Conservation (phyloP, 2,888 invertebrate species). For the Crocallis elinguaria region DNA sequence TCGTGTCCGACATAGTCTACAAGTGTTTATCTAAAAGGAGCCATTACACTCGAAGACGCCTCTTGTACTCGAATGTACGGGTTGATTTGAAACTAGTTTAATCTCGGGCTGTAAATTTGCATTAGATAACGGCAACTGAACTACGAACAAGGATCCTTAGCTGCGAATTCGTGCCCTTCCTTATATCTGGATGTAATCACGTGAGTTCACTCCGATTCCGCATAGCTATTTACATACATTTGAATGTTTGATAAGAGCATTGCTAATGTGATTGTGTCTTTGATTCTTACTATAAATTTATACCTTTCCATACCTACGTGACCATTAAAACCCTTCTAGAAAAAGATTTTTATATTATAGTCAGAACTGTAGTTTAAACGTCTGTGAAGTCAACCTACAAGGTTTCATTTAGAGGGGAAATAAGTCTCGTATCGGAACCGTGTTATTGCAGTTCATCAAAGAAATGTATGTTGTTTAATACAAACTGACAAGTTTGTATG, state of each 20-base stretch:
- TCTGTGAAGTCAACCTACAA: too few species aligned
- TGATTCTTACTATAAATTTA: constrained; percentile 13
- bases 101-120: constrained; percentile 74
- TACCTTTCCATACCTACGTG: too few species aligned
- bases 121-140: constrained; percentile 70
- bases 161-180: constrained; percentile 68
- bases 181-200: constrained; percentile 59
- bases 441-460: too few species aligned
- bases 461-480: too few species aligned
- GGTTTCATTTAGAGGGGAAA: too few species aligned
- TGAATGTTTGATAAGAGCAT: constrained; percentile 20
- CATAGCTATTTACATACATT: constrained; percentile 34
- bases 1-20: constrained; percentile 18
- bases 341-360: too few species aligned
- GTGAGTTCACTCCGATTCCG: constrained; percentile 53
- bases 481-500: too few species aligned
- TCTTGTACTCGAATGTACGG: constrained; percentile 53
- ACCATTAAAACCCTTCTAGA: too few species aligned
- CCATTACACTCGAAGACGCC: constrained; percentile 65
- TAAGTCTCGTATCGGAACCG: too few species aligned
- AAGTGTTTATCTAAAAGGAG: constrained; percentile 70
- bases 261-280: constrained; percentile 15
- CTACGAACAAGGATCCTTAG: constrained; percentile 65
- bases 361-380: too few species aligned
- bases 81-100: constrained; percentile 55